phyloP scores from a whole-genome alignment of 2,113 vertebrate species.

The Chroicocephalus ridibundus region DNA sequence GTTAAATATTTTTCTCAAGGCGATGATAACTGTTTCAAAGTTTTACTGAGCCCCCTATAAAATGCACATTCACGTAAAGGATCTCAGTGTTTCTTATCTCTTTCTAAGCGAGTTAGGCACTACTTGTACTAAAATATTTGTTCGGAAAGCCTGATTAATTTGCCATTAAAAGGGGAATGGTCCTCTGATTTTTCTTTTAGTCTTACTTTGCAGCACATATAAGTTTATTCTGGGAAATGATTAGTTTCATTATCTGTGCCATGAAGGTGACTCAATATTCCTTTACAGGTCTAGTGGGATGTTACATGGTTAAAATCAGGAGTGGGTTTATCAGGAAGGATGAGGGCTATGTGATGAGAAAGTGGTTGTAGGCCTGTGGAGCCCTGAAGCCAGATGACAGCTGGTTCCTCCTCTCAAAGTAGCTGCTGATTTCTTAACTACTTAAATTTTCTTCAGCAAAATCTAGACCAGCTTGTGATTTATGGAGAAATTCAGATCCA shows the following conservation, averaged over 20 bases:
- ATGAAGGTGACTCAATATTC: not conserved
- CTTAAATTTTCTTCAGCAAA: not conserved
- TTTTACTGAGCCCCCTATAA: not conserved
- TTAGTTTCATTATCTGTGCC: not conserved
- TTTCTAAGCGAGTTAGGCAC: not conserved
- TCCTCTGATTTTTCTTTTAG: not conserved
- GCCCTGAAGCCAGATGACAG: not conserved
- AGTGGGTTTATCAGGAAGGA: not conserved
- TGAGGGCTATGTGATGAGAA: not conserved
- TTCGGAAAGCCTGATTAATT: not conserved
- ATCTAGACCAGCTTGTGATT: not conserved
- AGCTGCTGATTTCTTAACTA: not conserved
- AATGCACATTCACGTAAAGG: not conserved
- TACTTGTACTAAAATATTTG: not conserved
- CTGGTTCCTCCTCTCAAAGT: not conserved
- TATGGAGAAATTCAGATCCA: not conserved
- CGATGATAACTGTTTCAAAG: not conserved
- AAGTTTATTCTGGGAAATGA: not conserved
- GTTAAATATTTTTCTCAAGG: not conserved
- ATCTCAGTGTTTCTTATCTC: not conserved
- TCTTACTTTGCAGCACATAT: not conserved
- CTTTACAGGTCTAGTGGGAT: not conserved
- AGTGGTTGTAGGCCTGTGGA: not conserved
- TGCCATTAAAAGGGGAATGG: not conserved
- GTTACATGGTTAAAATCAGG: not conserved